Evolutionary conservation across 2,113 vertebrate species (phyloP), one percentile per base, ranked within the genome.

Genomic region (Prionailurus viverrinus): DNA sequence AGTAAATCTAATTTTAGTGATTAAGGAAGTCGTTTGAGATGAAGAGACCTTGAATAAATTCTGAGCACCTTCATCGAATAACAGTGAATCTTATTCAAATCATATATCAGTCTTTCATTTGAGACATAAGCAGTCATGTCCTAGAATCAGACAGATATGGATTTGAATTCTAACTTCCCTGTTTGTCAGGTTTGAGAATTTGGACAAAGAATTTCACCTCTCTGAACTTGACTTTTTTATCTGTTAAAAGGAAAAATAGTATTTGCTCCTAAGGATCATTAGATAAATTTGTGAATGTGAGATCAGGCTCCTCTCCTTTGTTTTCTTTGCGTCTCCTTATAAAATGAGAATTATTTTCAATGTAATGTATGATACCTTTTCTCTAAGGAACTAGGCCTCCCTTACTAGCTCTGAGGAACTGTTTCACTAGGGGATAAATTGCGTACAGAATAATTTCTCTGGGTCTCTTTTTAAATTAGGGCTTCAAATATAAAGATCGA

Each of bases 331-430:
- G 53, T 45, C 29, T 89, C 48, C 85, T 82, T 89, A 19, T 87
- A 61, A 97, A 86, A 90, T n/a, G 27, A 5, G 31, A 94, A 66
- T 91, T 71, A 61, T 88, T 94, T 97, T 95, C 25, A 74, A 76
- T 71, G 8, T 55, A 53, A 73, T 45, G 16, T 51, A 39, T 27
- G 11, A 12, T 95, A 68, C n/a, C 36, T 80, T 88, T 91, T 63
- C 25, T 93, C 39, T 94, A 80, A 95, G 63, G 33, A 91, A 80
- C 48, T 25, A 18, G 45, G 31, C 25, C n/a, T 55, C 27, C 61
- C 55, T 88, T 93, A 27, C 29, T 78, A 66, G 55, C 31, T 93
- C 87, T 84, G 71, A 51, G 85, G 36, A 88, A 93, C 84, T 93
- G 13, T 85, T 91, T 69, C 9, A 48, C 65, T 76, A 25, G 25